These are phyloP conservation scores for Oophaga sylvatica DNA, from an alignment of 2,797 vertebrate genomes.

Conservation along the genomic window DNA sequence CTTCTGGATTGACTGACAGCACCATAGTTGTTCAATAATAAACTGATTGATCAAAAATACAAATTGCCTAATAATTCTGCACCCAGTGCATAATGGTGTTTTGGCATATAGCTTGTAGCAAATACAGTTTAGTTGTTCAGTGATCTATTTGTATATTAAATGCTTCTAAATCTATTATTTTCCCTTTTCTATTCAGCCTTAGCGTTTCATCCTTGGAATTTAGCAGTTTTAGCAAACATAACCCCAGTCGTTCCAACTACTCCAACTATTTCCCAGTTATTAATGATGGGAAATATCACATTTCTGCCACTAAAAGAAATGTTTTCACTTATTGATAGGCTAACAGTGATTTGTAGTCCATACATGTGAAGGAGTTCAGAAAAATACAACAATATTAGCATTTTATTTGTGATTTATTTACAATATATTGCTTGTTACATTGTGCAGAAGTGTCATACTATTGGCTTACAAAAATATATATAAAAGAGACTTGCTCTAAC, in stretches of 20 bases:
- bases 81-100: too few relatives aligned
- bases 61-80: too few relatives aligned
- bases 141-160: neutral
- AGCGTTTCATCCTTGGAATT: neutral
- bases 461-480: conserved; percentile 28
- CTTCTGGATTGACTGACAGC: too few relatives aligned
- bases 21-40: too few relatives aligned
- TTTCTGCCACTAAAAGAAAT: neutral
- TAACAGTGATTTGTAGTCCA: neutral
- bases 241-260: neutral
- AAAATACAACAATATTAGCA: neutral
- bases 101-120: too few relatives aligned
- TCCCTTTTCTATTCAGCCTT: neutral
- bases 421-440: conserved; percentile 43
- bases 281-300: neutral
- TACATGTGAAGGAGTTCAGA: neutral
- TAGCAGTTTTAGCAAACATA: neutral
- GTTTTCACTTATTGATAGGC: neutral
- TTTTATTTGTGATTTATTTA: conserved; percentile 54
- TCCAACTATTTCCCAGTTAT: neutral
- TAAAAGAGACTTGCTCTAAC: neutral
- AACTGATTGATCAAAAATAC: too few relatives aligned
- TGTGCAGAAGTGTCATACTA: conserved; percentile 7
- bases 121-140: neutral
- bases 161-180: neutral